A percentile compares a stretch with the other conserved stretches of the same genome.
Conservation (phyloP, 2,797 vertebrate genomes). For the Argya squamiceps region DNA sequence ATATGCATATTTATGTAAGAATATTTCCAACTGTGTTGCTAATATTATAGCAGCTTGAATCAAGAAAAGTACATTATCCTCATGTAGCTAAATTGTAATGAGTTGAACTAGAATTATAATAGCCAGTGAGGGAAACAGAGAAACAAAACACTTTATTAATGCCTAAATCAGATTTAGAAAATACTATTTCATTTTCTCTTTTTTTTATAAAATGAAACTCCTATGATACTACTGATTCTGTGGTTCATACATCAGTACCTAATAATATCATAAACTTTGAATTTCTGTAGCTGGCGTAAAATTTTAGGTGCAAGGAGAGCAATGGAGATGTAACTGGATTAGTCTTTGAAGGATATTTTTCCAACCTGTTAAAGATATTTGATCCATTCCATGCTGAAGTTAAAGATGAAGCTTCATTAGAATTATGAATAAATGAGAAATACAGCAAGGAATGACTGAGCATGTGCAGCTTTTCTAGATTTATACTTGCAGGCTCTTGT, state of each 20-base stretch:
- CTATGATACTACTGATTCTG: neutral
- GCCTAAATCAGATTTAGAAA: neutral
- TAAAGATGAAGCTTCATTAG: neutral
- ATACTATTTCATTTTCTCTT: neutral
- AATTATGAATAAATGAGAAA: neutral
- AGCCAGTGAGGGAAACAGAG: neutral
- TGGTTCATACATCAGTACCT: neutral
- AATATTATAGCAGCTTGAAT: neutral
- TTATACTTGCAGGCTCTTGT: neutral
- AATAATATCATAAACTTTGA: neutral
- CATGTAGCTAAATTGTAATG: neutral
- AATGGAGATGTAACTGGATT: neutral
- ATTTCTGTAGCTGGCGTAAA: neutral
- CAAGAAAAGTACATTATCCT: neutral
- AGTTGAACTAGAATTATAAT: neutral
- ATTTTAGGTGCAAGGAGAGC: neutral
- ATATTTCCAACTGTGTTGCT: neutral
- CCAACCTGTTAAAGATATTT: neutral
- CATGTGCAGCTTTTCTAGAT: neutral
- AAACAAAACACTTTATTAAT: neutral
- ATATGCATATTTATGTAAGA: neutral
- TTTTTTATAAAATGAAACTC: neutral
- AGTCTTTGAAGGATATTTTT: neutral
- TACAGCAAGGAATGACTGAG: neutral
- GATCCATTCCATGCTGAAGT: neutral